Evolutionary conservation across 2,888 invertebrate genomes (phyloP).

Genomic region (Belgica antarctica): DNA sequence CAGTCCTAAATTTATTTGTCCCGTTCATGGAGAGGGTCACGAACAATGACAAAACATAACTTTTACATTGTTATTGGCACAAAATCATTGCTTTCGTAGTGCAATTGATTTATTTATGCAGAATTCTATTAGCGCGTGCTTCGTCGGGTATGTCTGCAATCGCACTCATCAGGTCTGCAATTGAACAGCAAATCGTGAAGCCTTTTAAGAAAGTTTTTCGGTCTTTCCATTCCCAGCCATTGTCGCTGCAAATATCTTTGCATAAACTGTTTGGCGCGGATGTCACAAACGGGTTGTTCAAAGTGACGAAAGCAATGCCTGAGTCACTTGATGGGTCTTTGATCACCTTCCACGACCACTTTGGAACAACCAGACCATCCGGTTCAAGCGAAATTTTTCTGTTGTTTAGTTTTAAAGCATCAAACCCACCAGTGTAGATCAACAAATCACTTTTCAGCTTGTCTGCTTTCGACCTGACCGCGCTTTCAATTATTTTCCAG

Average conservation of each 20-base stretch:
- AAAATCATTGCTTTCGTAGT: too few relatives aligned
- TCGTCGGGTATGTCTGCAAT: constrained; percentile 44
- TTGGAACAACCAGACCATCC: constrained; percentile 53
- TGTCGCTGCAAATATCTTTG: constrained; percentile 51
- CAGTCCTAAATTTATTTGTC: too few relatives aligned
- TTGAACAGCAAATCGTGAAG: constrained; percentile 47
- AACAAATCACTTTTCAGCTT: constrained; percentile 49
- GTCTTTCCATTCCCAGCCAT: constrained; percentile 49
- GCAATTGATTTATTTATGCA: not conserved
- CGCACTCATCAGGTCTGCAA: constrained; percentile 45
- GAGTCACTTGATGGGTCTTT: constrained; percentile 50
- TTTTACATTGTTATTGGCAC: too few relatives aligned
- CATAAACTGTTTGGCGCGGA: constrained; percentile 48
- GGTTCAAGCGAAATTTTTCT: constrained; percentile 52
- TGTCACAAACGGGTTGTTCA: constrained; percentile 56
- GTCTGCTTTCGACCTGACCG: constrained; percentile 52
- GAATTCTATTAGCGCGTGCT: constrained; percentile 9
- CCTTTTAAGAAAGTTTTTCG: constrained; percentile 46
- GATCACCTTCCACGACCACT: constrained; percentile 56
- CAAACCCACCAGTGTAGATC: constrained; percentile 55
- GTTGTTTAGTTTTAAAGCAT: constrained; percentile 51
- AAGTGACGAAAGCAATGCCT: constrained; percentile 55
- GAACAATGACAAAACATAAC: too few relatives aligned
- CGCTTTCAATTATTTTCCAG: constrained; percentile 55
- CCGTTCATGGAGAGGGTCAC: too few relatives aligned